These are phyloP conservation scores for Temnothorax rugatulus DNA, from an alignment of 2,888 invertebrate genomes.

Conservation along the genomic window DNA sequence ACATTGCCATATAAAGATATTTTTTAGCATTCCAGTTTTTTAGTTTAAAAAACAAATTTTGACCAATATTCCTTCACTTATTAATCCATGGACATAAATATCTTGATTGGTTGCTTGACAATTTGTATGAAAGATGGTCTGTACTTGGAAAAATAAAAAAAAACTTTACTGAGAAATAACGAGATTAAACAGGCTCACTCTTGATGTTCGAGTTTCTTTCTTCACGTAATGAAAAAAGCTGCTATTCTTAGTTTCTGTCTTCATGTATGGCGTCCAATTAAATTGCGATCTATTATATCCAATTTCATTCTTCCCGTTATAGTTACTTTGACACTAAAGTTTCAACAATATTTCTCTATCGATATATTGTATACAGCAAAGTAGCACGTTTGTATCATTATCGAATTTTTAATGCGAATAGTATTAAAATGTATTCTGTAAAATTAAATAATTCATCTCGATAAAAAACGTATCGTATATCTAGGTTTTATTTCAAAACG, in stretches of 20 bases:
- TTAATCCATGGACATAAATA: slow-evolving; percentile 18
- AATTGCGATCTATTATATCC: slow-evolving; percentile 42
- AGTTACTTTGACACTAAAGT: slow-evolving; percentile 50
- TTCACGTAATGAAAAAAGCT: slow-evolving; percentile 22
- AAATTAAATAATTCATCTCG: background rate
- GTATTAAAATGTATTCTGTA: background rate
- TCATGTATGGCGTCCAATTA: slow-evolving; percentile 33
- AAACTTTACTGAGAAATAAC: slow-evolving; percentile 62
- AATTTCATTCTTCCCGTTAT: background rate
- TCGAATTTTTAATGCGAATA: background rate
- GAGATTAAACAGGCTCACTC: slow-evolving; percentile 44
- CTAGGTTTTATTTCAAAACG: slow-evolving; percentile 15
- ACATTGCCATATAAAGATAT: background rate
- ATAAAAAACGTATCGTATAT: background rate
- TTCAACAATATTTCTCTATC: slow-evolving; percentile 2
- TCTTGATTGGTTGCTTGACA: slow-evolving; percentile 37
- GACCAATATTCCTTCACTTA: background rate
- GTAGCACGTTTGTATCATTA: background rate
- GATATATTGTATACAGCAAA: background rate
- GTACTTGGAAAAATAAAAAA: slow-evolving; percentile 8
- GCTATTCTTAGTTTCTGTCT: slow-evolving; percentile 44
- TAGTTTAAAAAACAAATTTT: slow-evolving; percentile 14
- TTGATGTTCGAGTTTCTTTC: slow-evolving; percentile 53
- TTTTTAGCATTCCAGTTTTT: background rate
- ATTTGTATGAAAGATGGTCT: slow-evolving; percentile 33